Base-by-base conservation (phyloP, 2,113 vertebrate genomes). In the Illadopsis cleaveri region DNA sequence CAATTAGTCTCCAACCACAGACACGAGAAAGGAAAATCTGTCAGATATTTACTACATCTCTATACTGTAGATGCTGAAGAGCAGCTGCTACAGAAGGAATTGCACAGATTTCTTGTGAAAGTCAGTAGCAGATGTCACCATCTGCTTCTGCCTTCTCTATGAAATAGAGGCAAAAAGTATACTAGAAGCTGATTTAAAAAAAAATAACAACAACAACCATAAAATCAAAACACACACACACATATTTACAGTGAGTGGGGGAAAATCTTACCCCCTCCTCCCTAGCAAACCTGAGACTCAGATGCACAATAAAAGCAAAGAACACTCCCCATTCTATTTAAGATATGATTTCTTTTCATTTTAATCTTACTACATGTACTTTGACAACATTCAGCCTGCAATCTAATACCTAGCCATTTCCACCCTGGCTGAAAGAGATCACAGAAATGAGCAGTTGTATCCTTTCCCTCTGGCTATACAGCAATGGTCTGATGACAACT, bases 401-500 rank as follows among this genome's bases (percentile, higher is more conserved):
- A 94, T 78, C 54, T 94, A 96, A 95, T 77, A 93, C 90, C 79
- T 77, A 94, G 87, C 92, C 87, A 87, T 82, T 96, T 96, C 94
- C 93, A 94, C 35, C n/a, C 79, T 1, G 20, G 58, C 79, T 96
- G 93, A 95, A 85, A 95, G 71, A 84, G 71, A 96, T 93, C 94
- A 94, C 68, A 94, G 75, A 94, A 93, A 95, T 58, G 93, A 96
- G 85, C 95, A 88, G 92, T 96, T 92, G 68, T 58, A 97, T 96
- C 95, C 94, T 88, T 93, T 83, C 92, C 96, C 94, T 96, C 96
- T 71, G 87, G 96, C 95, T 95, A 96, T 72, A 86, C 28, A 96
- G 82, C 92, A 58, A 45, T 48, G 64, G 90, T 60, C 90, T 95
- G 96, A 96, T 94, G 95, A 96, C 90, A 97, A 97, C 82, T 78